A percentile compares a stretch with the other conserved stretches of the same genome.
These are phyloP conservation scores for Sylvilagus floridanus DNA, from an alignment of 2,797 vertebrate species.

Conservation along the genomic window DNA sequence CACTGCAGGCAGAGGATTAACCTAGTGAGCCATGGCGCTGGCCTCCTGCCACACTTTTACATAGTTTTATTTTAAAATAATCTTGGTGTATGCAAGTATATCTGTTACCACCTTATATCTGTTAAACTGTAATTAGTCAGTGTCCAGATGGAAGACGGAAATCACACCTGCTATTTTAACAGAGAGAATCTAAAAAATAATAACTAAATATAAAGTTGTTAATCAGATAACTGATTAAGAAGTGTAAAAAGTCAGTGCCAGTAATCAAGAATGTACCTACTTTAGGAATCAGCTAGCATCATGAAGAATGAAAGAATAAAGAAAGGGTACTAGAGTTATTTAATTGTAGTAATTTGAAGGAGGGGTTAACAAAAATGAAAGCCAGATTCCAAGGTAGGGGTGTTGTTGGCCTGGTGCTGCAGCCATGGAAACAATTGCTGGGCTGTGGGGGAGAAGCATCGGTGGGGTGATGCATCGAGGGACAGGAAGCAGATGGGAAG, in stretches of 20 bases:
- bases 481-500: background rate
- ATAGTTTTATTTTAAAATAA: slow-evolving; percentile 15
- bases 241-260: background rate
- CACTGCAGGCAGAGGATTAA: no score
- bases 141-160: background rate
- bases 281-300: background rate
- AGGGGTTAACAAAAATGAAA: background rate
- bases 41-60: background rate
- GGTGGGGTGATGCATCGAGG: background rate
- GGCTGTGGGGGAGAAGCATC: background rate
- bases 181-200: background rate
- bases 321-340: background rate
- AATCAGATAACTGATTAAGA: background rate
- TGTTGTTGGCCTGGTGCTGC: no score
- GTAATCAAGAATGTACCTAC: background rate
- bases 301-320: background rate
- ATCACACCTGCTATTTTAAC: background rate
- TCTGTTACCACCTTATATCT: background rate
- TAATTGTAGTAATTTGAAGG: background rate
- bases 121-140: background rate
- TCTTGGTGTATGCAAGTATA: background rate
- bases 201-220: background rate
- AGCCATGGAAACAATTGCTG: background rate
- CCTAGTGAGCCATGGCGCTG: no score
- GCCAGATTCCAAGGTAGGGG: background rate